A percentile compares a stretch with the other conserved stretches of the same genome.
Evolutionary conservation across 2,113 vertebrate genomes (phyloP).

Genomic region (Heptranchias perlo): DNA sequence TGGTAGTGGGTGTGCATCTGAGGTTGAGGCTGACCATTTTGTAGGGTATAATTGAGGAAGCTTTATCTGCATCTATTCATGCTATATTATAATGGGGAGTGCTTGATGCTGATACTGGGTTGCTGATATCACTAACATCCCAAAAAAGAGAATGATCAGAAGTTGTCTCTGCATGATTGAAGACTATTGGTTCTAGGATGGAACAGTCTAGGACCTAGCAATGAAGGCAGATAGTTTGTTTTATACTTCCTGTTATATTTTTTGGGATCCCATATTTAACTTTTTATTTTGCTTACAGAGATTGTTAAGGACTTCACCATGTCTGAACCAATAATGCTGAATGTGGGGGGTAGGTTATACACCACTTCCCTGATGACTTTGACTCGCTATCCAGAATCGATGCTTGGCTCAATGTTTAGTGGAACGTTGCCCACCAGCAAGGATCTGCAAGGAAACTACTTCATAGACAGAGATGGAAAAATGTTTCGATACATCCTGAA

Average conservation of each 20-base stretch:
- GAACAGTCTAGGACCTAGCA: background rate
- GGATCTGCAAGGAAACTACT: constrained; percentile 35
- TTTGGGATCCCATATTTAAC: background rate
- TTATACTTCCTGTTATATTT: background rate
- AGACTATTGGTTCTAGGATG: background rate
- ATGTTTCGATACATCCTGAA: constrained; percentile 37
- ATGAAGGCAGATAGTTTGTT: background rate
- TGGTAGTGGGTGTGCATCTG: background rate
- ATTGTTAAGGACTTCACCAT: background rate
- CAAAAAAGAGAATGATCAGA: background rate
- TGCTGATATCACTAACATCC: background rate
- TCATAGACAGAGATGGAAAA: constrained; percentile 36
- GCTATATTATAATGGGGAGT: background rate
- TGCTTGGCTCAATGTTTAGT: constrained; percentile 34
- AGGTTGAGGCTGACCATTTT: background rate
- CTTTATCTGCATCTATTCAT: background rate
- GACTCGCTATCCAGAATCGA: constrained; percentile 32
- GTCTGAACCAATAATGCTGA: constrained; percentile 28
- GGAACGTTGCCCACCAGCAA: background rate
- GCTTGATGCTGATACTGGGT: background rate
- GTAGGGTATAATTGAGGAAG: background rate
- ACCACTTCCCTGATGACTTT: constrained; percentile 30
- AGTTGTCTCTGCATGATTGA: background rate
- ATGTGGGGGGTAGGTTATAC: constrained; percentile 37
- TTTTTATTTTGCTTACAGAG: constrained; percentile 16